These are phyloP conservation scores for Azemiops feae DNA, from an alignment of 2,113 vertebrate species.

Conservation along the genomic window DNA sequence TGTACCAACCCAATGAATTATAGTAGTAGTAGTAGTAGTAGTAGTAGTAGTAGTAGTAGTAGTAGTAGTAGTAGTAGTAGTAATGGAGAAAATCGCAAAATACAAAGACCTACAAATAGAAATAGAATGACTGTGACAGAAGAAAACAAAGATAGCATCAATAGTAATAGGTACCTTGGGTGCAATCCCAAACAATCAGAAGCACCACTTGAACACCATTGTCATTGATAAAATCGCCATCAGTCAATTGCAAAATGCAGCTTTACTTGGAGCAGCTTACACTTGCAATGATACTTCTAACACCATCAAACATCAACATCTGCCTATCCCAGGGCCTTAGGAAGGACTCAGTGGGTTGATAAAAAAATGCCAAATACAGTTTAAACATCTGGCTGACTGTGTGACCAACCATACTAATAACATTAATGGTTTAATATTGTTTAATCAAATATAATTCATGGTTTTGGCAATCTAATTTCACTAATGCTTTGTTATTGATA, in stretches of 20 bases:
- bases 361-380: neutral
- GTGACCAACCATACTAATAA: neutral
- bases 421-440: neutral
- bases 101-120: neutral
- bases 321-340: neutral
- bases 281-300: neutral
- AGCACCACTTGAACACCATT: neutral
- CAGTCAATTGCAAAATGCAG: neutral
- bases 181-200: neutral
- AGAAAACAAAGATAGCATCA: neutral
- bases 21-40: neutral
- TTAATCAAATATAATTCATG: neutral
- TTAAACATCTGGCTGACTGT: neutral
- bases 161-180: neutral
- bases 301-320: neutral
- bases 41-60: too few relatives aligned
- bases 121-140: neutral
- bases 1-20: neutral
- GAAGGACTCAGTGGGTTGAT: neutral
- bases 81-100: neutral
- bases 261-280: neutral
- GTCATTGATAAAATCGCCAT: neutral
- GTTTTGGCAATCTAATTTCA: neutral
- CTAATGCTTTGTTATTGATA: neutral
- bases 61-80: neutral